These are phyloP conservation scores for Coptotermes formosanus DNA, from an alignment of 1,140 invertebrate species.

Conservation along the genomic window DNA sequence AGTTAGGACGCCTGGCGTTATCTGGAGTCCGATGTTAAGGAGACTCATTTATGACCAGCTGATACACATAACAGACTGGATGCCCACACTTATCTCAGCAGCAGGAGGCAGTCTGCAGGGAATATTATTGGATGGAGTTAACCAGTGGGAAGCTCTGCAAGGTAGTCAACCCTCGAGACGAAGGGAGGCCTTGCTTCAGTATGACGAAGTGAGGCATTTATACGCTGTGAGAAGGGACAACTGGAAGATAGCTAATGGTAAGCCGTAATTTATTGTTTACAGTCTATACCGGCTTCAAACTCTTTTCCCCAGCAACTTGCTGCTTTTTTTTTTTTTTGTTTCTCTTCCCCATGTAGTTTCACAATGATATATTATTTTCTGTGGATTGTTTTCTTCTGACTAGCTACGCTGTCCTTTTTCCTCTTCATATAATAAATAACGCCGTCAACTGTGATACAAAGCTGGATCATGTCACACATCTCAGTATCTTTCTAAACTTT, in stretches of 20 bases:
- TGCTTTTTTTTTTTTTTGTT: no score
- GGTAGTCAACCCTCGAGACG: conserved; percentile 49
- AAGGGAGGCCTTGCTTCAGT: conserved; percentile 49
- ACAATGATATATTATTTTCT: no score
- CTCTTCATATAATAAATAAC: no score
- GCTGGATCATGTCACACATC: no score
- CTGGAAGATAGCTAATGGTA: conserved; percentile 55
- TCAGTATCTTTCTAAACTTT: no score
- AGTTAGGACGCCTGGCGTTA: conserved; percentile 59
- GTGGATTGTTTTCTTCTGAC: no score
- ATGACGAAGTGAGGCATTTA: conserved; percentile 50
- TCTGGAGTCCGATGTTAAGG: conserved; percentile 63
- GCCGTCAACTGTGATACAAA: no score
- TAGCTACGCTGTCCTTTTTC: no score
- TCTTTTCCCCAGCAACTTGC: no score
- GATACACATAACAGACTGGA: conserved; percentile 73
- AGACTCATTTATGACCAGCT: conserved; percentile 59
- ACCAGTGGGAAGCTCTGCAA: conserved; percentile 36
- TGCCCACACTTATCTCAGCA: background rate
- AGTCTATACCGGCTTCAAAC: no score
- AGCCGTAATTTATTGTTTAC: background rate
- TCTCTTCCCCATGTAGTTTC: no score
- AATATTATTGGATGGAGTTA: background rate
- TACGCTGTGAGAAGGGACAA: conserved; percentile 48
- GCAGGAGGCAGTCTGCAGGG: background rate